Conservation (phyloP, 2,888 invertebrate genomes). For the Agrochola lota region DNA sequence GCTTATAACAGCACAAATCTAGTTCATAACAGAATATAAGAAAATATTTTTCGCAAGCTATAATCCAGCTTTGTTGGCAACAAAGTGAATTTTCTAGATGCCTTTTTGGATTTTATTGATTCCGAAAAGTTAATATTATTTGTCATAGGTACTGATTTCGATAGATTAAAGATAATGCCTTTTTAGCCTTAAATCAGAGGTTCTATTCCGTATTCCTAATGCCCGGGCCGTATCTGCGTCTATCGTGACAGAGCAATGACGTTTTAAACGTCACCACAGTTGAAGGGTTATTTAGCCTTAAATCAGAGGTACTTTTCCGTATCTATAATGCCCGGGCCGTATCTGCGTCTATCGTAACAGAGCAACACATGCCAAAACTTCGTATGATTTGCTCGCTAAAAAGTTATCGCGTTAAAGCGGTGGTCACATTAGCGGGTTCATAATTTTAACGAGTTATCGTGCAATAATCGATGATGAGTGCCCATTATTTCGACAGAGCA, state of each 20-base stretch:
- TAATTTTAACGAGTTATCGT: no score
- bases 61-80: not conserved
- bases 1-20: constrained; percentile 17
- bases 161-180: not conserved
- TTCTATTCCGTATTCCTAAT: not conserved
- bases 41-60: constrained; percentile 10
- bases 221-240: no score
- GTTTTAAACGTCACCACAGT: no score
- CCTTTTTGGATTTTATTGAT: constrained; percentile 10
- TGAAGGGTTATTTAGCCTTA: not conserved
- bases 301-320: not conserved
- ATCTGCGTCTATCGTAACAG: no score
- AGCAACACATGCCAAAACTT: no score
- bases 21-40: constrained; percentile 21
- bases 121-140: not conserved
- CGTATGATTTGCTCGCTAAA: no score
- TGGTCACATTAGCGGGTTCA: no score
- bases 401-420: no score
- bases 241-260: no score
- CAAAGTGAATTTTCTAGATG: constrained; percentile 2
- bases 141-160: not conserved
- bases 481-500: no score
- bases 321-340: not conserved
- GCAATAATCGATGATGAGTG: no score
- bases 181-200: not conserved